Conservation (phyloP, 2,113 vertebrate species). For the Nycticorax nycticorax region DNA sequence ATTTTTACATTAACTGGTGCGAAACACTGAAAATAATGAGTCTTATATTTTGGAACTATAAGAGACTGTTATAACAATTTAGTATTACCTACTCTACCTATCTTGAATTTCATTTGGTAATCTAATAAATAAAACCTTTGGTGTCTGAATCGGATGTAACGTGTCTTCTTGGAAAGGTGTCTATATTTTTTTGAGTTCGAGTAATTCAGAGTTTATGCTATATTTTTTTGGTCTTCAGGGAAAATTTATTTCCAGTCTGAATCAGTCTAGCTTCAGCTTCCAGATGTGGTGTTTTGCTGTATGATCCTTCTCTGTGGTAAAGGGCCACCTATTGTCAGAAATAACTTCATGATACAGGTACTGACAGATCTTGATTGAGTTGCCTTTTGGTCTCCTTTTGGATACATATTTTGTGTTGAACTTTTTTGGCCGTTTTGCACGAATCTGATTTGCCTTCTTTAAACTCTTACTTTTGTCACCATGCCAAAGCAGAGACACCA, state of each 20-base stretch:
- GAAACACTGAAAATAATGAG: neutral
- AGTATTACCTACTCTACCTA: rapidly evolving
- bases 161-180: neutral
- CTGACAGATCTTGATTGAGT: neutral
- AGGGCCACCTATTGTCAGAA: neutral
- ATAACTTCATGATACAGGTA: neutral
- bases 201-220: neutral
- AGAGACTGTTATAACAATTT: neutral
- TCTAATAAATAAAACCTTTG: neutral
- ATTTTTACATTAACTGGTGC: neutral
- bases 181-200: neutral
- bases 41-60: neutral
- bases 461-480: neutral
- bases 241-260: neutral
- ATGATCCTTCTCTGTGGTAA: neutral
- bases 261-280: neutral
- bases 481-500: neutral
- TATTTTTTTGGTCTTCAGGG: neutral
- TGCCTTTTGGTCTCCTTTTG: neutral
- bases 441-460: neutral
- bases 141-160: neutral
- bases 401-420: neutral
- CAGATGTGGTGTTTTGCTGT: neutral
- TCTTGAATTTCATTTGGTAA: neutral
- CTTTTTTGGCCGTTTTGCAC: neutral